Evolutionary conservation across 2,888 invertebrate species (phyloP), one percentile per base, ranked within the genome.

Genomic region (Crocallis elinguaria): DNA sequence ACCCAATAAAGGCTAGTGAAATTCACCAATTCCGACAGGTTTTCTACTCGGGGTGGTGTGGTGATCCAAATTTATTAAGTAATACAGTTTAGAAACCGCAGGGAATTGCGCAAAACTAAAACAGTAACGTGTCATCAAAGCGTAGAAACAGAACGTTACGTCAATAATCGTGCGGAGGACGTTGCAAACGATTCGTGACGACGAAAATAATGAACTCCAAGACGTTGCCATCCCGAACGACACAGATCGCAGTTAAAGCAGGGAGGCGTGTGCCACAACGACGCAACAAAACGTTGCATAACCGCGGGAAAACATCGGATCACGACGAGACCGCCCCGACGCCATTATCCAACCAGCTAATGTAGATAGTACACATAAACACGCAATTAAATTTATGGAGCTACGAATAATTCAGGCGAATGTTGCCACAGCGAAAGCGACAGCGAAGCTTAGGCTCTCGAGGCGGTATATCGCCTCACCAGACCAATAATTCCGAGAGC

Each of bases 81-180:
- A 25, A 64, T 48, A 58, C 50, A 29, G 41, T 44, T 54, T 32
- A 54, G 49, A 23, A 46, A 61, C 52, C 42, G 38, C 60, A 63
- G 60, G 57, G 58, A 62, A 70, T 60, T 46, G 46, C 29, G 42
- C 50, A 44, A 59, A n/a, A n/a, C n/a, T n/a, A 64, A 67, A 61
- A 57, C 60, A 54, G 65, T 61, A 69, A 64, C 62, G 64, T 79
- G 79, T 76, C 78, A 77, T 69, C 68, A 65, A 66, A 76, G 69
- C 77, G 76, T 81, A 77, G 77, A 80, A 80, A 82, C 76, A 67
- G 57, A 41, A 62, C 69, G 67, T 84, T 84, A 78, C 84, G 71
- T 80, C 79, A 79, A 64, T 62, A 75, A 67, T 81, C 83, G 85
- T 85, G 86, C 80, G 73, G 64, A 63, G 65, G 71, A 75, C 75